These are phyloP conservation scores for Yasuhikotakia modesta DNA, from an alignment of 2,797 vertebrate species.

Conservation along the genomic window DNA sequence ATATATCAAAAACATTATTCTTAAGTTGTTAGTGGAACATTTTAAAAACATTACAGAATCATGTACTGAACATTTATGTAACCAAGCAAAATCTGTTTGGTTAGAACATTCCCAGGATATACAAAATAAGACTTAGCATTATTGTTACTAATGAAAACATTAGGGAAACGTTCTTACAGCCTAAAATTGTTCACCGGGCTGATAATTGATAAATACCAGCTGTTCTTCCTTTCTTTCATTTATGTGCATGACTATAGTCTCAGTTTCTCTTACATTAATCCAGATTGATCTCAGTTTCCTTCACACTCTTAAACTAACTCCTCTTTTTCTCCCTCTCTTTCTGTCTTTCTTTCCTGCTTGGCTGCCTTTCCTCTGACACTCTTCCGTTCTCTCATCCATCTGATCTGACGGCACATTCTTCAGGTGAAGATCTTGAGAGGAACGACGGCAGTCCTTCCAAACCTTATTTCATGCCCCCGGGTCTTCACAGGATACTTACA, in stretches of 20 bases:
- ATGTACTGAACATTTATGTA: no score
- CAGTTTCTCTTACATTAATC: neutral
- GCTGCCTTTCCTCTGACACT: conserved; percentile 30
- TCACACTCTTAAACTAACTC: conserved; percentile 49
- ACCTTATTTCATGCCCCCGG: conserved; percentile 94
- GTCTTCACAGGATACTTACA: conserved; percentile 89
- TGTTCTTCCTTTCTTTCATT: neutral
- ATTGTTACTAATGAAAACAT: no score
- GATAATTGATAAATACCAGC: neutral
- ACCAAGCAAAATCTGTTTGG: no score
- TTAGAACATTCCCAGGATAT: no score
- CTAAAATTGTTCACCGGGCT: no score
- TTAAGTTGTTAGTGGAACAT: no score
- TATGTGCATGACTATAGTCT: neutral
- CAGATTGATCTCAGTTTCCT: neutral
- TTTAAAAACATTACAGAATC: no score
- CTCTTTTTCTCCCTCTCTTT: conserved; percentile 56
- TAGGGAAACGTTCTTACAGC: no score
- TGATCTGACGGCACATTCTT: conserved; percentile 38
- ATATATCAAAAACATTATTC: no score
- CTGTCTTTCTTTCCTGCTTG: no score
- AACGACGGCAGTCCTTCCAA: conserved; percentile 91
- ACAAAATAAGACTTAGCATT: no score
- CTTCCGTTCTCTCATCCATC: conserved; percentile 6
- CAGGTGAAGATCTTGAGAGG: conserved; percentile 97